Evolutionary conservation across 2,797 vertebrate species (phyloP).

Genomic region (Leptatherina wallacei): DNA sequence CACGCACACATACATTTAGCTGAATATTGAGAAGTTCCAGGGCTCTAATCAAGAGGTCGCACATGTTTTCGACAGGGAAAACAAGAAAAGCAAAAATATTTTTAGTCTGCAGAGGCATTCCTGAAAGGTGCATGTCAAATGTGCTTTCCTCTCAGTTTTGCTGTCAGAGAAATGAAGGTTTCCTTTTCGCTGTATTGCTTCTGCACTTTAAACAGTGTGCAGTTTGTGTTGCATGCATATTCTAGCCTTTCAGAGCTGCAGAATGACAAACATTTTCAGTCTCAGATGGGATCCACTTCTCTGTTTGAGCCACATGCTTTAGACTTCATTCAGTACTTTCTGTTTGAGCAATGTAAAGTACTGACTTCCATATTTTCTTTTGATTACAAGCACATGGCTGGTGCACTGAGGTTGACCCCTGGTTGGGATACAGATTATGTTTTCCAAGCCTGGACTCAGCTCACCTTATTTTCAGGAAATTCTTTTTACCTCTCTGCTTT

Average conservation of each 20-base stretch:
- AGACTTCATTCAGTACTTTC: slow-evolving; percentile 7
- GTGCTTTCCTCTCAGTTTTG: slow-evolving; percentile 48
- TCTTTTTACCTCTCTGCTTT: slow-evolving; percentile 29
- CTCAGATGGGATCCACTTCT: slow-evolving; percentile 29
- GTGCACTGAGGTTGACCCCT: slow-evolving; percentile 52
- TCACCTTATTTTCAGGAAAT: slow-evolving; percentile 40
- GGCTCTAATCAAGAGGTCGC: slow-evolving; percentile 43
- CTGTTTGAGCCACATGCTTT: slow-evolving; percentile 15
- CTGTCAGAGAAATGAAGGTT: slow-evolving; percentile 40
- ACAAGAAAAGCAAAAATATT: slow-evolving; percentile 46
- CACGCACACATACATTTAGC: slow-evolving; percentile 47
- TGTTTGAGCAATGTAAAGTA: slow-evolving; percentile 37
- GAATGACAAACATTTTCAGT: slow-evolving; percentile 17
- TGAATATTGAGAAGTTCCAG: slow-evolving; percentile 40
- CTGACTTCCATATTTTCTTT: slow-evolving; percentile 54
- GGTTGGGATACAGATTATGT: slow-evolving; percentile 42
- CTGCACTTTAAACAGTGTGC: slow-evolving; percentile 34
- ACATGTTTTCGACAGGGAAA: slow-evolving; percentile 33
- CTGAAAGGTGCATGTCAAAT: slow-evolving; percentile 52
- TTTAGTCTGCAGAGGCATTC: slow-evolving; percentile 38
- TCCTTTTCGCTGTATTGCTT: slow-evolving; percentile 45
- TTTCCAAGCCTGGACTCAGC: slow-evolving; percentile 26
- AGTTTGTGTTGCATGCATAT: not conserved
- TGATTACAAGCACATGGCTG: slow-evolving; percentile 63
- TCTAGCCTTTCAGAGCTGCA: slow-evolving; percentile 4